phyloP scores from a whole-genome alignment of 2,113 vertebrate species.

The Chaenogobius annularis region DNA sequence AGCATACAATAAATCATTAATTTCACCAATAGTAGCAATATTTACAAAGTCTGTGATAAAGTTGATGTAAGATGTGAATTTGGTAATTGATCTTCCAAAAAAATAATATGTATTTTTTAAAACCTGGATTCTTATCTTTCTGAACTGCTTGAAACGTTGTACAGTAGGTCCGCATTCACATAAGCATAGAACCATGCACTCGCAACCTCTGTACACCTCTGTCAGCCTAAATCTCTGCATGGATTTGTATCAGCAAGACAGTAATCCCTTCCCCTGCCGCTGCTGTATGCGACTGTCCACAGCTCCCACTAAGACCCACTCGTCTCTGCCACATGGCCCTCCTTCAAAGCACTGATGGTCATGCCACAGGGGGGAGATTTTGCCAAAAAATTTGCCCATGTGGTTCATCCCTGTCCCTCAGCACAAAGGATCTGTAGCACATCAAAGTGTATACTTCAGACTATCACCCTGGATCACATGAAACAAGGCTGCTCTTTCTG shows the following conservation, averaged over 20 bases:
- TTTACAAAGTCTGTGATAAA: not conserved
- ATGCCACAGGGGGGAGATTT: conserved; percentile 68
- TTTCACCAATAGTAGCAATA: too few relatives aligned
- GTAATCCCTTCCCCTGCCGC: conserved; percentile 72
- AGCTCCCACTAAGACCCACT: conserved; percentile 76
- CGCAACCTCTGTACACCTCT: conserved; percentile 45
- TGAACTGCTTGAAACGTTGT: not conserved
- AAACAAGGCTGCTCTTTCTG: conserved; percentile 53
- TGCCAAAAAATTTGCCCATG: conserved; percentile 51
- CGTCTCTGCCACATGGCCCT: conserved; percentile 78
- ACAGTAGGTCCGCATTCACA: not conserved
- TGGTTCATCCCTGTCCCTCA: conserved; percentile 56
- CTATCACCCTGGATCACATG: conserved; percentile 58
- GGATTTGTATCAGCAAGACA: conserved; percentile 75
- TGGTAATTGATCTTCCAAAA: not conserved
- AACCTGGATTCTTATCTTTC: not conserved
- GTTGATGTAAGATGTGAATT: not conserved
- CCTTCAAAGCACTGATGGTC: conserved; percentile 75
- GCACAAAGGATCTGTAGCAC: conserved; percentile 59
- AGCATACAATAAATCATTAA: not conserved
- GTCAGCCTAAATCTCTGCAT: conserved; percentile 61
- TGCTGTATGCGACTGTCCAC: conserved; percentile 73
- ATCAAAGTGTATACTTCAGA: conserved; percentile 62
- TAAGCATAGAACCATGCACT: not conserved
- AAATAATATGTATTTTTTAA: not conserved